Base-by-base conservation (phyloP, 2,888 invertebrate species). In the Trissonchulus latispiculum region DNA sequence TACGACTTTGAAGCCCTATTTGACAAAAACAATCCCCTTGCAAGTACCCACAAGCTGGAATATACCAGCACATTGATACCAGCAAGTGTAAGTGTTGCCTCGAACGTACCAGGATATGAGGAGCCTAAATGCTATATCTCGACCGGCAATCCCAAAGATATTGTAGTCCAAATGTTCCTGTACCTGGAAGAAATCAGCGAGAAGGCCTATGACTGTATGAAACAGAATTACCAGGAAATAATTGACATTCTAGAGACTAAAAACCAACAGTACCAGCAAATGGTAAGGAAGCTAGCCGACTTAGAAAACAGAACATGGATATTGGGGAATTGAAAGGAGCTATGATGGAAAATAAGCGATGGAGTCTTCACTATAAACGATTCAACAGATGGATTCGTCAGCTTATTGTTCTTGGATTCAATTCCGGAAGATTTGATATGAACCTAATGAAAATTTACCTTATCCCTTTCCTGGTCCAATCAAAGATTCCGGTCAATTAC, bases 351-450 rank as follows among this genome's bases (percentile, higher is more conserved):
- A 32, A 48, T 8, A 48, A 48, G 23, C 48, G 48, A 48, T 48
- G 48, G 48, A 48, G 8, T 15, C 23, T 48, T 48, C 48, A 15
- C 8, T 23, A 48, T 8, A 48, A 48, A 23, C 8, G 23, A 48
- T 48, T 48, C 48, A 23, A 48, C 8, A 48, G 23, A 48, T 48
- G 48, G 48, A 48, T 48, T 23, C 8, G 8, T 8, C 8, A 8
- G 23, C 35, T 68, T 3, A 15, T 35, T 68, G n/a, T n/a, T 32
- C 68, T 68, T 18, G 68, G 68, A 2, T 68, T 68, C 68, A 68
- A 68, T 35, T 68, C 68, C 2, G 68, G 3, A 29, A 68, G 33
- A 68, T 68, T 29, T 68, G 68, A 68, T n/a, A 3, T 68, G 3
- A 68, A 68, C 32, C 32, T 68, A 8, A 68, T 68, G 3, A 68